Percentiles rank a stretch among this genome's conserved stretches.
Evolutionary conservation across 2,113 vertebrate genomes (phyloP).

Genomic region (Pterocles orientalis): DNA sequence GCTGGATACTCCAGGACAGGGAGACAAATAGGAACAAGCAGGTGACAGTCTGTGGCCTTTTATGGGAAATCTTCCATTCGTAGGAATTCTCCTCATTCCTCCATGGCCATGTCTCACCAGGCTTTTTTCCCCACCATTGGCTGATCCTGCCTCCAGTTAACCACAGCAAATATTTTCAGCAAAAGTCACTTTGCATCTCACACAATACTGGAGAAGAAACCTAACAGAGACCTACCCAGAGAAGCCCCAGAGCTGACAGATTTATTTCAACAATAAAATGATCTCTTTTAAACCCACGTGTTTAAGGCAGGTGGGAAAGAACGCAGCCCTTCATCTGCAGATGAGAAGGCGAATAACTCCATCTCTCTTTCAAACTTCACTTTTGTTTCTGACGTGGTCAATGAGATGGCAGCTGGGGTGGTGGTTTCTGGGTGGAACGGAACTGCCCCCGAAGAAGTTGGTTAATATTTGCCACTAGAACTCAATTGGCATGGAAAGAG

Average conservation of each 20-base stretch:
- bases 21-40: background rate
- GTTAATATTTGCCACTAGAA: background rate
- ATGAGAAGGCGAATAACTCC: background rate
- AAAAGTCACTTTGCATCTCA: background rate
- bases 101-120: background rate
- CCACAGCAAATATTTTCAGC: background rate
- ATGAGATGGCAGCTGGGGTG: background rate
- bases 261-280: background rate
- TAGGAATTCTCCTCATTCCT: background rate
- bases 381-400: background rate
- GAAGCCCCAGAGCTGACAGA: background rate
- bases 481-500: background rate
- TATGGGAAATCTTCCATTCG: conserved; percentile 23
- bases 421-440: background rate
- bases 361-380: background rate
- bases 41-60: conserved; percentile 16
- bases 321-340: background rate
- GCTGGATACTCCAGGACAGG: background rate
- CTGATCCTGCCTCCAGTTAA: background rate
- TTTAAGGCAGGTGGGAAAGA: background rate
- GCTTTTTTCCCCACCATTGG: background rate
- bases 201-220: background rate
- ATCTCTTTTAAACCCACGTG: background rate
- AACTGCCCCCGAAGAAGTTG: background rate
- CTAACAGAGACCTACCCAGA: background rate